Conservation (phyloP, 37 sponge, comb jelly and placozoan genomes). For the Oopsacas minuta region DNA sequence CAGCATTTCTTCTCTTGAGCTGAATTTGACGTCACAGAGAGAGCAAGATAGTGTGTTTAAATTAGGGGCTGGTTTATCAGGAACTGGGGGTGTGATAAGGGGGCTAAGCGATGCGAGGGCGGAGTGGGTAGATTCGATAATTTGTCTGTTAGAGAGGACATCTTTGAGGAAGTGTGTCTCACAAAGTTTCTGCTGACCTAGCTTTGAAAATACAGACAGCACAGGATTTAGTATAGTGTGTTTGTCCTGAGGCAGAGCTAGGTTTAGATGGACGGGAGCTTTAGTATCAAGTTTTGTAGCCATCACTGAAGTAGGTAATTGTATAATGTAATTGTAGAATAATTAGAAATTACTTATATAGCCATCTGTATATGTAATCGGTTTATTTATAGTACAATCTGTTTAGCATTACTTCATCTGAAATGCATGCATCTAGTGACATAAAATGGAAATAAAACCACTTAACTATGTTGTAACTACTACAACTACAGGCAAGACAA, state of each 20-base stretch:
- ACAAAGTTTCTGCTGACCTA: not conserved
- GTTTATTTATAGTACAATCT: conserved; percentile 15
- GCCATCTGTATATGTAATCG: too few species aligned
- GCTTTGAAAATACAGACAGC: not conserved
- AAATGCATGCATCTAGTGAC: not conserved
- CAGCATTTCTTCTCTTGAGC: conserved; percentile 50
- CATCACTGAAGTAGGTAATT: not conserved
- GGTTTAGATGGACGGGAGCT: not conserved
- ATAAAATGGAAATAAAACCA: too few species aligned
- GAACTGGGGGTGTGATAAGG: not conserved
- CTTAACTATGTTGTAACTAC: too few species aligned
- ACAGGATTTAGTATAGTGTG: not conserved
- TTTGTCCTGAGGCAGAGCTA: not conserved
- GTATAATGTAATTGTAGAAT: not conserved
- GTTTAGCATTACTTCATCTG: not conserved
- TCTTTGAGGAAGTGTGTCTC: not conserved
- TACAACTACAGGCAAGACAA: too few species aligned
- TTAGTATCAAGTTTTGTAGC: not conserved
- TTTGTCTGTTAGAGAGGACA: not conserved
- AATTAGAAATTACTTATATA: not conserved
- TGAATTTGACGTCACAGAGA: conserved; percentile 38
- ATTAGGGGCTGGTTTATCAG: not conserved
- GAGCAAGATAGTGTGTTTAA: conserved; percentile 18
- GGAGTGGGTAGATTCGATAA: not conserved
- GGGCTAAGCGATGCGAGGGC: not conserved